These are phyloP conservation scores for Arrhopalites spinosus DNA, from an alignment of 2,888 invertebrate genomes.

Conservation along the genomic window DNA sequence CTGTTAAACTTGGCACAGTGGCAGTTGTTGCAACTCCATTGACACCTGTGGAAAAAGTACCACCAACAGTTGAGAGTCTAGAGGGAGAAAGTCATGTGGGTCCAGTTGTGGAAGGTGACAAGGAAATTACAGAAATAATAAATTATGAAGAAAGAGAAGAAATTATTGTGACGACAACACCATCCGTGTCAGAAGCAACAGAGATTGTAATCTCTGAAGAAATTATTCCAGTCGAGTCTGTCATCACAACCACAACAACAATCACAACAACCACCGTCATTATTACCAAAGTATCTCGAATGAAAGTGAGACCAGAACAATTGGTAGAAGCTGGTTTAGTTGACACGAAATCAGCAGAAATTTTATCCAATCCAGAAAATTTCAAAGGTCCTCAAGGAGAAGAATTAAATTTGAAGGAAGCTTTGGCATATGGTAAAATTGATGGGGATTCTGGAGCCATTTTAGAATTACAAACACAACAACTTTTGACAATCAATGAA, in stretches of 20 bases:
- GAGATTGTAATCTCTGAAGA: slow-evolving; percentile 49
- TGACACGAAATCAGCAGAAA: slow-evolving; percentile 74
- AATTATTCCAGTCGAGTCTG: slow-evolving; percentile 56
- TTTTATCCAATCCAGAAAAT: slow-evolving; percentile 68
- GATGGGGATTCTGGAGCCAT: slow-evolving; percentile 78
- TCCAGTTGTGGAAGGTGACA: not conserved
- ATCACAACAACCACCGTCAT: slow-evolving; percentile 53
- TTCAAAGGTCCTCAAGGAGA: slow-evolving; percentile 66
- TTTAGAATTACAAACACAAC: slow-evolving; percentile 80
- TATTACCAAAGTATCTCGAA: slow-evolving; percentile 54
- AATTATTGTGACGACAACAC: not conserved
- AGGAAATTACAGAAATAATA: not conserved
- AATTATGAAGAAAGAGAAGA: not conserved
- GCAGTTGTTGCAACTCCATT: slow-evolving; percentile 76
- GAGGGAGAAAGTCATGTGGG: not conserved
- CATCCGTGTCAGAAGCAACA: not conserved
- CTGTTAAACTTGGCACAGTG: slow-evolving; percentile 77
- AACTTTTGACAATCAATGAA: slow-evolving; percentile 77
- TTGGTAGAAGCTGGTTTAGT: slow-evolving; percentile 79
- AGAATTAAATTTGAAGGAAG: slow-evolving; percentile 74
- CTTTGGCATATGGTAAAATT: slow-evolving; percentile 71
- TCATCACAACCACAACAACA: slow-evolving; percentile 53
- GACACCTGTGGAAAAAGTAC: not conserved
- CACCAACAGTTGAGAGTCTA: not conserved
- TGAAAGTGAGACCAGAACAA: slow-evolving; percentile 67